These are phyloP conservation scores for Petromus typicus DNA, from an alignment of 2,113 vertebrate species.

Conservation along the genomic window DNA sequence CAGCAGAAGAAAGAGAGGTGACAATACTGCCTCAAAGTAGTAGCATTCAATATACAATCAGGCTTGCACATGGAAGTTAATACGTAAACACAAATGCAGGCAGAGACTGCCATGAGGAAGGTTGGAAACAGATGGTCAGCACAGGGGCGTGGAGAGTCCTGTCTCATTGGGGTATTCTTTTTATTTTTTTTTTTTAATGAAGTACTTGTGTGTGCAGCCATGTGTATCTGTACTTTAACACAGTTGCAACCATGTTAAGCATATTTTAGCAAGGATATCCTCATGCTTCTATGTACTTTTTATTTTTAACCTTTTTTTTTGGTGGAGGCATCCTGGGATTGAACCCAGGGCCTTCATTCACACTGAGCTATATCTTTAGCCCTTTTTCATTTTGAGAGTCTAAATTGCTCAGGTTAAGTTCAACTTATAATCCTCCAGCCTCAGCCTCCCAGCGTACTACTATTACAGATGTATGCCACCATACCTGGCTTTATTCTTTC, in stretches of 20 bases:
- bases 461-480: neutral
- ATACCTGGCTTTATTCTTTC: neutral
- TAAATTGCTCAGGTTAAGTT: neutral
- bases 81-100: accelerated
- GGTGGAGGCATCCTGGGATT: neutral
- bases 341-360: neutral
- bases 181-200: too few species aligned
- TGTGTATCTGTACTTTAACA: too few species aligned
- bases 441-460: neutral
- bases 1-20: neutral
- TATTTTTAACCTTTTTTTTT: neutral
- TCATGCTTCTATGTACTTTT: neutral
- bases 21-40: accelerated
- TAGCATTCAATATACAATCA: accelerated
- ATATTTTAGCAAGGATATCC: neutral
- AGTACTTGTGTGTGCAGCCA: accelerated
- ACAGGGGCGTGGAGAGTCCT: too few species aligned
- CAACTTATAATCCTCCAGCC: neutral
- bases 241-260: neutral
- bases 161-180: accelerated
- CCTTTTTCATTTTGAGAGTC: neutral
- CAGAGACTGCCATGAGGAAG: neutral
- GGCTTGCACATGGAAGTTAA: accelerated
- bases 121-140: too few species aligned
- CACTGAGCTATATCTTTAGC: neutral